phyloP scores from a whole-genome alignment of 2,888 invertebrate species.

The Galeruca laticollis region DNA sequence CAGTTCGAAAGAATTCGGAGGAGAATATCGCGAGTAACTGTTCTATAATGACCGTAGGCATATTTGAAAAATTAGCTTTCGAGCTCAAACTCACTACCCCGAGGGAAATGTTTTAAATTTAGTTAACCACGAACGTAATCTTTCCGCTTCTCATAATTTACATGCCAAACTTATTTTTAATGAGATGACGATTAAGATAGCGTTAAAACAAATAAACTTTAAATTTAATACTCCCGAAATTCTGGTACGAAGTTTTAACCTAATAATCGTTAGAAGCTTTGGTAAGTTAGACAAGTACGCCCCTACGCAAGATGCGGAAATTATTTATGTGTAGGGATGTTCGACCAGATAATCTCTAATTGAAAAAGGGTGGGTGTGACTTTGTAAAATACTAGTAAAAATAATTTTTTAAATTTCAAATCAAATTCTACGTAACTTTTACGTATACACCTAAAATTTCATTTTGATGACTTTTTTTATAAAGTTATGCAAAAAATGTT shows the following conservation, averaged over 20 bases:
- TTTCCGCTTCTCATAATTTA: slow-evolving; percentile 30
- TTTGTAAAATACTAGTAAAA: too few species aligned
- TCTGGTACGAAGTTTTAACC: slow-evolving; percentile 14
- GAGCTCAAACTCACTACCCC: slow-evolving; percentile 28
- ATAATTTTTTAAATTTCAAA: too few species aligned
- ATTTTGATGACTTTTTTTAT: too few species aligned
- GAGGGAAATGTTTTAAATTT: slow-evolving; percentile 30
- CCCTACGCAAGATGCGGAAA: too few species aligned
- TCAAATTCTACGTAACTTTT: too few species aligned
- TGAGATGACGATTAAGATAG: slow-evolving; percentile 27
- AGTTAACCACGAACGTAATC: slow-evolving; percentile 26
- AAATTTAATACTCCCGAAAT: slow-evolving; percentile 19
- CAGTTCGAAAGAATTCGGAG: too few species aligned
- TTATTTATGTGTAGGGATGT: too few species aligned
- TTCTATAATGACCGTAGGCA: slow-evolving; percentile 23
- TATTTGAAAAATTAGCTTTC: slow-evolving; percentile 18
- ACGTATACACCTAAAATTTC: too few species aligned
- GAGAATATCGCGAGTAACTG: too few species aligned
- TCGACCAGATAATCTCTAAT: too few species aligned
- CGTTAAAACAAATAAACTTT: slow-evolving; percentile 21
- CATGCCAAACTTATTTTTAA: slow-evolving; percentile 37
- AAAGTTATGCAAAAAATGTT: too few species aligned
- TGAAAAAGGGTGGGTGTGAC: too few species aligned
- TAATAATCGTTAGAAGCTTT: neutral
- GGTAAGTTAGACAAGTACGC: neutral